Percentiles rank a stretch among this genome's conserved stretches.
phyloP scores from a whole-genome alignment of 2,797 vertebrate species.

The Peromyscus eremicus region DNA sequence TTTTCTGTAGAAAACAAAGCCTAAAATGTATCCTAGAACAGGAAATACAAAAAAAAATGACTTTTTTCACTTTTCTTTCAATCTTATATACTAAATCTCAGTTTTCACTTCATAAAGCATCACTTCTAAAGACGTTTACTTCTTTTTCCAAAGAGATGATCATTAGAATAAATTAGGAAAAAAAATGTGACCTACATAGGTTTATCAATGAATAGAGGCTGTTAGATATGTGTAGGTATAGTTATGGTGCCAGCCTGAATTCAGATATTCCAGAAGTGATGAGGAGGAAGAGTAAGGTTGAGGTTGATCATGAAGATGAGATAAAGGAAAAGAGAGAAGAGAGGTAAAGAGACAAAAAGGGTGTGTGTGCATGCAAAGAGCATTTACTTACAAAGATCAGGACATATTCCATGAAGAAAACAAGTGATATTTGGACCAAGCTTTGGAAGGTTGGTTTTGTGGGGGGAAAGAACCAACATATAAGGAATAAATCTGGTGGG shows the following conservation, averaged over 20 bases:
- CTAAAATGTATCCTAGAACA: constrained; percentile 1
- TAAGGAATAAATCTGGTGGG: not conserved
- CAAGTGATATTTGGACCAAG: not conserved
- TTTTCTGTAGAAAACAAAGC: not conserved
- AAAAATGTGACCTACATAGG: not conserved
- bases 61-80: constrained; percentile 1
- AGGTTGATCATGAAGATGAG: not conserved
- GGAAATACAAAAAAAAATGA: not conserved
- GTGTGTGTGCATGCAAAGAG: not conserved
- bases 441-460: not conserved
- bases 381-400: not conserved
- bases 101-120: not conserved
- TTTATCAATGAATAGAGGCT: not conserved
- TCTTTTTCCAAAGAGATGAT: not conserved
- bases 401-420: not conserved
- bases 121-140: not conserved
- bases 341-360: too few relatives aligned
- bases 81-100: not conserved
- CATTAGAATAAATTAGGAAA: not conserved
- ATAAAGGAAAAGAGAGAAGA: not conserved
- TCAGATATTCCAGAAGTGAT: not conserved
- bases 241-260: not conserved
- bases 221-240: not conserved
- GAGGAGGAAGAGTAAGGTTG: not conserved
- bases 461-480: not conserved